Evolutionary conservation across 2,888 invertebrate genomes (phyloP).

Genomic region (Phalera bucephala): DNA sequence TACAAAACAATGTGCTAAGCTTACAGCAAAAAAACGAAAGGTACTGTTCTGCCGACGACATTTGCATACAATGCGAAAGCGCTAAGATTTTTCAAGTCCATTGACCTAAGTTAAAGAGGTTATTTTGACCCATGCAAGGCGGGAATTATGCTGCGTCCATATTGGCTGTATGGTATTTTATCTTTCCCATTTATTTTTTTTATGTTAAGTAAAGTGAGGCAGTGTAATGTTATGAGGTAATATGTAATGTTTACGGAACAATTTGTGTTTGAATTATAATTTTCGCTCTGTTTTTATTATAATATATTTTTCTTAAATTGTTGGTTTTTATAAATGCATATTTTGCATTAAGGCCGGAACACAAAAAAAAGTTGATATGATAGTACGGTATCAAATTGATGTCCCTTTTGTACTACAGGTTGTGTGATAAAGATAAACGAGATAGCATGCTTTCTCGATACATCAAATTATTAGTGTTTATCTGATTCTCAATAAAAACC

Average conservation of each 20-base stretch:
- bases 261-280: too few relatives aligned
- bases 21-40: constrained; percentile 19
- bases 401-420: too few relatives aligned
- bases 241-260: not conserved
- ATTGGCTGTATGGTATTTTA: constrained; percentile 12
- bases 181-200: not conserved
- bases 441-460: too few relatives aligned
- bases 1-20: constrained; percentile 30
- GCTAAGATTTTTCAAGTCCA: constrained; percentile 24
- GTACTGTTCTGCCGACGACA: constrained; percentile 24
- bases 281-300: too few relatives aligned
- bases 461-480: too few relatives aligned
- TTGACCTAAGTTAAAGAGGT: constrained; percentile 30
- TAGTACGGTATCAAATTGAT: too few relatives aligned
- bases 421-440: too few relatives aligned
- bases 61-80: constrained; percentile 47
- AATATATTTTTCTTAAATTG: too few relatives aligned
- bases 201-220: not conserved
- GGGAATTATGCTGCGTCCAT: constrained; percentile 13
- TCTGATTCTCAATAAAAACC: too few relatives aligned
- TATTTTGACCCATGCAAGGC: constrained; percentile 31
- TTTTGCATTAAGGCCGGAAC: too few relatives aligned
- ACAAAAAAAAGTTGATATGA: too few relatives aligned
- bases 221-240: not conserved
- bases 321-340: too few relatives aligned